These are phyloP conservation scores for Agapornis roseicollis DNA, from an alignment of 2,113 vertebrate species.

Conservation along the genomic window DNA sequence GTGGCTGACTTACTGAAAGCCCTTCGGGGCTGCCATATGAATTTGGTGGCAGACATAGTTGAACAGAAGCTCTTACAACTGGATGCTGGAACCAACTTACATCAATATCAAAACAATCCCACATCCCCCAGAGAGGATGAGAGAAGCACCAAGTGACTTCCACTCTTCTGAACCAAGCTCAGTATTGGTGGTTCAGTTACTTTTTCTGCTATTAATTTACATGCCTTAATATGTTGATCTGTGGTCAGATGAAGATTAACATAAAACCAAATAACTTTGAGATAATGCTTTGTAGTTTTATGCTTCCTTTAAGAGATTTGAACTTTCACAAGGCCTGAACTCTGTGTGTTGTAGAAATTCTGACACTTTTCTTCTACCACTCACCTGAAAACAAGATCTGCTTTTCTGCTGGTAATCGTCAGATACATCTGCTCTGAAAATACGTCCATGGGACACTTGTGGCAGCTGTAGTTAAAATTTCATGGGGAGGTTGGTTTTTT, in stretches of 20 bases:
- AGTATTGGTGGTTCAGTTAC: neutral
- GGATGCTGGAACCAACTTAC: neutral
- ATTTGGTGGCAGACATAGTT: conserved; percentile 81
- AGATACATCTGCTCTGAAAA: neutral
- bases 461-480: neutral
- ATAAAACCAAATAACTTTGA: neutral
- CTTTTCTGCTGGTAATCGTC: neutral
- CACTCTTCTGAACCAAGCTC: neutral
- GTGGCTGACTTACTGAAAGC: conserved; percentile 68
- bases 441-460: neutral
- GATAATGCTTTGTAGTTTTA: neutral
- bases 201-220: neutral
- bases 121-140: neutral
- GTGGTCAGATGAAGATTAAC: neutral
- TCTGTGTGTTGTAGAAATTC: neutral
- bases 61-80: conserved; percentile 5
- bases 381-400: neutral
- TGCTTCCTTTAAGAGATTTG: neutral
- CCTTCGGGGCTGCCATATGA: conserved; percentile 75
- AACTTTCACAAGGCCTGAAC: neutral
- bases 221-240: neutral
- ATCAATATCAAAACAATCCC: neutral
- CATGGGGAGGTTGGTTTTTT: accelerated
- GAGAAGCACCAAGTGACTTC: neutral
- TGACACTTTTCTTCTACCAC: neutral